phyloP scores from a whole-genome alignment of 2,113 vertebrate genomes.

The Calidris pygmaea region DNA sequence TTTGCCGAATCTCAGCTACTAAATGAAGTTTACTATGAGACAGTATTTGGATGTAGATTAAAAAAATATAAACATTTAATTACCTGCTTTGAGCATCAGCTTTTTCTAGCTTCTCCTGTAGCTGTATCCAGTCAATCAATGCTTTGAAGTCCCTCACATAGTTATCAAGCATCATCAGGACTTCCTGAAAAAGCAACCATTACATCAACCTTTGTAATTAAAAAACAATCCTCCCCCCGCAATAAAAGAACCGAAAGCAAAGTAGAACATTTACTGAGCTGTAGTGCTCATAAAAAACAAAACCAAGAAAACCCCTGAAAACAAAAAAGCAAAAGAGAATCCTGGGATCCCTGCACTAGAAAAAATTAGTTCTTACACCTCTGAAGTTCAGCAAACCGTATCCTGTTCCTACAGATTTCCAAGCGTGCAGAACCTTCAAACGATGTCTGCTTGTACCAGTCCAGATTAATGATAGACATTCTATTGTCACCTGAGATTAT shows the following conservation, averaged over 20 bases:
- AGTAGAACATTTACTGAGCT: background rate
- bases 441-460: background rate
- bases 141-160: constrained; percentile 99
- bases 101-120: constrained; percentile 98
- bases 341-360: background rate
- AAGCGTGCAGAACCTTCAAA: background rate
- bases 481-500: background rate
- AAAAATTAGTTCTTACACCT: background rate
- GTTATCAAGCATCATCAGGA: constrained; percentile 98
- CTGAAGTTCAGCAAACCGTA: background rate
- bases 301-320: background rate
- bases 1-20: background rate
- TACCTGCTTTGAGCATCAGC: constrained; percentile 98
- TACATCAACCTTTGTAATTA: background rate
- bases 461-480: background rate
- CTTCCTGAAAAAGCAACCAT: constrained; percentile 81
- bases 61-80: background rate
- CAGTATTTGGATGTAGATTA: background rate
- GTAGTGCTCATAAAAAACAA: background rate
- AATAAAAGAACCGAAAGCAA: background rate
- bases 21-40: background rate
- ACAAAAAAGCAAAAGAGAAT: background rate
- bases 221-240: background rate
- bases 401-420: background rate
- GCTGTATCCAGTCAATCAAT: constrained; percentile 98